Percentiles rank a stretch among this genome's conserved stretches.
Evolutionary conservation across 2,888 invertebrate species (phyloP).

Genomic region (Tuberolachnus salignus): DNA sequence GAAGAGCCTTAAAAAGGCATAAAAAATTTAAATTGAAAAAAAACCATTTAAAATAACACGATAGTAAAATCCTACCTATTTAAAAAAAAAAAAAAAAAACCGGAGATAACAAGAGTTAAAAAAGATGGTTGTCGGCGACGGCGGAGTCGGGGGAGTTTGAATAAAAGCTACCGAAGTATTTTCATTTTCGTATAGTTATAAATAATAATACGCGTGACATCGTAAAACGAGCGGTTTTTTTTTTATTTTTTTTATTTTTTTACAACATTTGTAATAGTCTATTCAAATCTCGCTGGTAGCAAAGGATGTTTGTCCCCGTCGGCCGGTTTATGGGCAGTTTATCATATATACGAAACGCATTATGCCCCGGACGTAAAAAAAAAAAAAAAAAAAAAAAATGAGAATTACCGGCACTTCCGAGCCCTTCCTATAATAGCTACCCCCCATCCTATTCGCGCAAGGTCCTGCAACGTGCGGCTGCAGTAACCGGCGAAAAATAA

Average conservation of each 20-base stretch:
- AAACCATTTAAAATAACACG: constrained; percentile 33
- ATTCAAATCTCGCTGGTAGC: constrained; percentile 39
- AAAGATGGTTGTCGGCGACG: not conserved
- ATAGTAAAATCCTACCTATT: too few species aligned
- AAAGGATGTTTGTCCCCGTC: constrained; percentile 9
- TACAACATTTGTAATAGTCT: constrained; percentile 47
- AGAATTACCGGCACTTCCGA: constrained; percentile 38
- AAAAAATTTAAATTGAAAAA: constrained; percentile 46
- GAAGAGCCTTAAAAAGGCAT: not conserved
- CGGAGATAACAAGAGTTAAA: not conserved
- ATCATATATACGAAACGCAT: constrained; percentile 37
- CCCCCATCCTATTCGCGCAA: not conserved
- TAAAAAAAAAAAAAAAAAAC: constrained; percentile 7
- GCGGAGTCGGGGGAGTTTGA: not conserved
- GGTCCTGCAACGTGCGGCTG: not conserved
- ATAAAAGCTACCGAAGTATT: constrained; percentile 48
- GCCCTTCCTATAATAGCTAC: not conserved
- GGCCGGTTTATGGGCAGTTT: constrained; percentile 41
- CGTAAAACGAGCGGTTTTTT: constrained; percentile 24
- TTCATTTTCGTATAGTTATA: constrained; percentile 41
- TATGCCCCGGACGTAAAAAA: constrained; percentile 39
- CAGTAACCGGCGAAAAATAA: not conserved
- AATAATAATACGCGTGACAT: constrained; percentile 25
- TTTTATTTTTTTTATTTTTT: constrained; percentile 11
- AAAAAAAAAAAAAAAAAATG: too few species aligned